Percentiles rank a stretch among this genome's conserved stretches.
Evolutionary conservation across 2,888 invertebrate genomes (phyloP).

Genomic region (Clostera curtula): DNA sequence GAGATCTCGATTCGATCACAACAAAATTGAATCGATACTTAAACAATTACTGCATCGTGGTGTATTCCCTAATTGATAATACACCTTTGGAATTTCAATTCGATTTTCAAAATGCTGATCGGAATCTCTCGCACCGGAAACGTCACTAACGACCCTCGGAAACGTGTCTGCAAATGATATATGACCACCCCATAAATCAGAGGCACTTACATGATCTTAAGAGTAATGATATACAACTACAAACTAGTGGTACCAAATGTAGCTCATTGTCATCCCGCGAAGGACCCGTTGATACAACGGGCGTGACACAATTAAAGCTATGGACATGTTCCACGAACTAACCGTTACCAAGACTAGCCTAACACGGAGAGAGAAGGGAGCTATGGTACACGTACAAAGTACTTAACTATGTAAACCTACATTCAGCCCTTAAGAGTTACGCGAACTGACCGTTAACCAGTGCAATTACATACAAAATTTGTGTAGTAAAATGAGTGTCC

Average conservation of each 20-base stretch:
- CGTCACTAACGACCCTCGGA: slow-evolving; percentile 14
- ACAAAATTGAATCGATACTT: no score
- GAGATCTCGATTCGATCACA: no score
- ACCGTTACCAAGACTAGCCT: slow-evolving; percentile 59
- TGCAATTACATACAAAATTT: slow-evolving; percentile 66
- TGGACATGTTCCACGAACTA: slow-evolving; percentile 72
- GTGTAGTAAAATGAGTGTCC: slow-evolving; percentile 64
- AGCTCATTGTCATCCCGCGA: slow-evolving; percentile 58
- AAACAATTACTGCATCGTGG: no score
- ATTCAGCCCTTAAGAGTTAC: slow-evolving; percentile 62
- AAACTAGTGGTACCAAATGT: slow-evolving; percentile 62
- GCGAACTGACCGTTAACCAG: slow-evolving; percentile 59
- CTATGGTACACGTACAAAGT: slow-evolving; percentile 64
- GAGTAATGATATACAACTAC: slow-evolving; percentile 71
- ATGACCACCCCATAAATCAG: slow-evolving; percentile 64
- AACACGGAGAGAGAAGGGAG: slow-evolving; percentile 68
- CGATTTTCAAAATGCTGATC: no score
- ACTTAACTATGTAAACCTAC: slow-evolving; percentile 59
- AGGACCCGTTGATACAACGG: slow-evolving; percentile 72
- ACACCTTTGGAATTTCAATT: no score
- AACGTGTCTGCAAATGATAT: slow-evolving; percentile 43
- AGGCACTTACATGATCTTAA: slow-evolving; percentile 74
- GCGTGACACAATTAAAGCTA: slow-evolving; percentile 71
- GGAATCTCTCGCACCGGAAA: no score
- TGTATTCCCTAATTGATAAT: no score